phyloP scores from a whole-genome alignment of 2,888 invertebrate genomes.

The Halictus ligatus region DNA sequence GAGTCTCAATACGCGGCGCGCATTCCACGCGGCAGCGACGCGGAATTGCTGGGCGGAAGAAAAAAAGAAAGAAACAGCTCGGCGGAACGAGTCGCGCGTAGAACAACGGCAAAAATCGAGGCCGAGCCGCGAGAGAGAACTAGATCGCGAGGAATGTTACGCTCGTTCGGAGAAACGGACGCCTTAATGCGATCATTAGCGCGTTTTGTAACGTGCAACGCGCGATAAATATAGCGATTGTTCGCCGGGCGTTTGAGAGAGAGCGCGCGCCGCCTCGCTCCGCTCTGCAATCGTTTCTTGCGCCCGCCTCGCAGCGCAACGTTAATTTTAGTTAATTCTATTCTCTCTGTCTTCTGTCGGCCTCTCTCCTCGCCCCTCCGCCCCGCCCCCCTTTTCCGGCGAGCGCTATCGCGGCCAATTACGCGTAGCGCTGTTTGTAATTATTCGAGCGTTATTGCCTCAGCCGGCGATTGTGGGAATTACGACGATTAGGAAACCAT shows the following conservation, averaged over 20 bases:
- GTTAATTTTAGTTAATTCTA: slow-evolving; percentile 37
- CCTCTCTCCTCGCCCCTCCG: background rate
- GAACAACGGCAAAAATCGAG: slow-evolving; percentile 39
- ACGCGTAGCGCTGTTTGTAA: slow-evolving; percentile 12
- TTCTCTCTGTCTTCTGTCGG: slow-evolving; percentile 23
- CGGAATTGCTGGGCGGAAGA: background rate
- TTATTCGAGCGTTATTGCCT: slow-evolving; percentile 25
- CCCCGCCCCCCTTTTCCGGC: background rate
- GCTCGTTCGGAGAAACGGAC: slow-evolving; percentile 43
- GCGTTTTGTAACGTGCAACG: slow-evolving; percentile 39
- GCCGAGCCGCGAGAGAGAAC: background rate
- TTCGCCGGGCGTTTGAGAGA: slow-evolving; percentile 19
- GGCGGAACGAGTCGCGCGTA: slow-evolving; percentile 28
- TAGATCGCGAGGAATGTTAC: slow-evolving; percentile 29
- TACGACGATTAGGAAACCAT: slow-evolving; percentile 15
- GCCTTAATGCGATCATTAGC: slow-evolving; percentile 46
- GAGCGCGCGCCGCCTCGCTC: background rate
- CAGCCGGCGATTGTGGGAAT: slow-evolving; percentile 14
- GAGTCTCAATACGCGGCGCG: background rate
- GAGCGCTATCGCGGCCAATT: slow-evolving; percentile 27
- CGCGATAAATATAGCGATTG: slow-evolving; percentile 48
- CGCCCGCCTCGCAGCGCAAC: background rate
- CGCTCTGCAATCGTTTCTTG: slow-evolving; percentile 37
- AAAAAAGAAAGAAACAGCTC: slow-evolving; percentile 11
- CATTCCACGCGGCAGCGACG: background rate